Percentiles rank a stretch among this genome's conserved stretches.
phyloP scores from a whole-genome alignment of 23 tunicate genomes.

The Ciona savignyi region DNA sequence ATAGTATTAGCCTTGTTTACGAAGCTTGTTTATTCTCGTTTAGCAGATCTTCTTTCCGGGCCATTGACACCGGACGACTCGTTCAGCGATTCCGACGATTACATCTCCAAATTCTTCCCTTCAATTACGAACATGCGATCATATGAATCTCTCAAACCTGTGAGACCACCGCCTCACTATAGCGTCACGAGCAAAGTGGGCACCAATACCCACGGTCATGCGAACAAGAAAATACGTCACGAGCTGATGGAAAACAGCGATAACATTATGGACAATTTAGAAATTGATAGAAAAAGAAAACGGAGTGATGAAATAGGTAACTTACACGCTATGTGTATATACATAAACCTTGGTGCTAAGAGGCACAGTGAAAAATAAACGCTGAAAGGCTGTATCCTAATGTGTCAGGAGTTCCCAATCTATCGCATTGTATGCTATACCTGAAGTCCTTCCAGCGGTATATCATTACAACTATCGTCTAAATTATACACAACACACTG shows the following conservation, averaged over 20 bases:
- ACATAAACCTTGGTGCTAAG: too few relatives aligned
- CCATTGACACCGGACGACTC: neutral
- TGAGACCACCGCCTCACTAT: neutral
- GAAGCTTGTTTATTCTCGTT: too few relatives aligned
- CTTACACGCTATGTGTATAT: too few relatives aligned
- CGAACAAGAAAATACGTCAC: neutral
- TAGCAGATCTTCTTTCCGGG: neutral
- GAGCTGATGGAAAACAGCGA: neutral
- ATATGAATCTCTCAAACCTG: neutral
- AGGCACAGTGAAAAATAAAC: too few relatives aligned
- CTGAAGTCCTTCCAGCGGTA: neutral
- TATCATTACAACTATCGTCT: too few relatives aligned
- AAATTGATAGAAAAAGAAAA: neutral
- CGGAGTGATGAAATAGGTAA: neutral
- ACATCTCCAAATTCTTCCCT: neutral
- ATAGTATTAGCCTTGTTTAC: neutral
- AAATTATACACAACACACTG: too few relatives aligned
- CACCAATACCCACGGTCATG: neutral
- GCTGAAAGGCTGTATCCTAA: too few relatives aligned
- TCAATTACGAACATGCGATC: neutral
- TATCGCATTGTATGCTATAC: neutral
- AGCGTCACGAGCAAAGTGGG: neutral
- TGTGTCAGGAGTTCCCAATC: too few relatives aligned
- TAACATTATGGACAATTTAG: neutral
- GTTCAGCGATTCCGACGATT: neutral